Evolutionary conservation across 2,888 invertebrate species (phyloP), one percentile per base, ranked within the genome.

Genomic region (Drosophila pseudotakahashii): DNA sequence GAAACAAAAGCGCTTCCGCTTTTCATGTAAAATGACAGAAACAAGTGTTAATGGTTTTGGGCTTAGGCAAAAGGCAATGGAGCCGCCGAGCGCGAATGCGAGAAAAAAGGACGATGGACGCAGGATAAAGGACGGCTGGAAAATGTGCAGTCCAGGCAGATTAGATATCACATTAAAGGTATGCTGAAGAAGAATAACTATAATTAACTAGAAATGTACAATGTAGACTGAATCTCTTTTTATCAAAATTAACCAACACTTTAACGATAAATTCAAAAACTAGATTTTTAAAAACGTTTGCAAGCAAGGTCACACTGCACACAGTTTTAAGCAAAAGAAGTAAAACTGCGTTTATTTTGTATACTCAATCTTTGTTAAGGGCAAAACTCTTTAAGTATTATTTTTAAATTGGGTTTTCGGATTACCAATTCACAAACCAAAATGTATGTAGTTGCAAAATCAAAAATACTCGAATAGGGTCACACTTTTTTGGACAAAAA

Each of bases 41-140:
- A 85, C 84, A 85, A 87, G 84, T 88, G 84, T 85, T 85, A 87
- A 88, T 88, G 84, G 87, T 88, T 83, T 88, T 83, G 68, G 80
- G 86, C 57, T 83, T 78, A 83, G 75, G 70, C 68, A 51, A 48
- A 45, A 32, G 48, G 48, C 60, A 62, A 60, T 62, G 59, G n/a
- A 14, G 13, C 53, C 55, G 52, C n/a, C 62, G 47, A 54, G 45
- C 34, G 34, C 30, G 10, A 45, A 10, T 37, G 19, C n/a, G 11
- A 51, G 26, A n/a, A 11, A 58, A 54, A 36, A 42, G 44, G 47
- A 42, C 63, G 30, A 50, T 52, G 59, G 32, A 58, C 32, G 30
- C 42, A 11, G 42, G 42, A 42, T 42, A 42, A 19, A 45, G 37
- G 39, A 26, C 53, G 44, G 23, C 45, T 16, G 37, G 45, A 13